Conservation (phyloP, 2,888 invertebrate genomes). For the Melipona beecheii region DNA sequence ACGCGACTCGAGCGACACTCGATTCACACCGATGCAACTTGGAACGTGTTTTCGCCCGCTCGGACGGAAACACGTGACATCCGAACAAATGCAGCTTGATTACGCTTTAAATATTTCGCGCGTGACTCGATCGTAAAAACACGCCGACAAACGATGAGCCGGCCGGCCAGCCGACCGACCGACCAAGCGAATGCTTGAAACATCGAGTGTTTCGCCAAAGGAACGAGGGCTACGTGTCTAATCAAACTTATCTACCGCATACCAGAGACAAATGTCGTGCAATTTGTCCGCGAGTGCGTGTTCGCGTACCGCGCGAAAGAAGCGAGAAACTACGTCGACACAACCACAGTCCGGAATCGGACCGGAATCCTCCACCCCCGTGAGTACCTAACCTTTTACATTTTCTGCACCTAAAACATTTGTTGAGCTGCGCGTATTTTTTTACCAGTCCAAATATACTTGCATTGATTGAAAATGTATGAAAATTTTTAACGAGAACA, state of each 20-base stretch:
- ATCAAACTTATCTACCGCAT: neutral
- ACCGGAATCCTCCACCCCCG: constrained; percentile 3
- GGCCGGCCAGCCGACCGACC: too few relatives aligned
- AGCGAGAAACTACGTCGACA: neutral
- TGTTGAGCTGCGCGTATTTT: too few relatives aligned
- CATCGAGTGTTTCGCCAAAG: neutral
- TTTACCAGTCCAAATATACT: too few relatives aligned
- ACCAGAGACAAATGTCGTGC: neutral
- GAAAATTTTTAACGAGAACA: too few relatives aligned
- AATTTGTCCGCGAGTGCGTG: neutral
- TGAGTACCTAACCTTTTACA: too few relatives aligned
- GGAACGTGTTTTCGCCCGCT: neutral
- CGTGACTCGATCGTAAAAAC: neutral
- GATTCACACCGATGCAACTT: neutral
- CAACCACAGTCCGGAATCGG: neutral
- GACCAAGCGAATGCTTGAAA: neutral
- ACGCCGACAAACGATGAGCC: neutral
- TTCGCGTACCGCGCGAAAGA: neutral
- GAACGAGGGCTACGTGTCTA: neutral
- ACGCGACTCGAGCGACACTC: neutral
- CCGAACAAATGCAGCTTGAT: constrained; percentile 10
- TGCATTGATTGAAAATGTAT: too few relatives aligned
- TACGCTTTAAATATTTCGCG: neutral
- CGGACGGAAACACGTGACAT: neutral
- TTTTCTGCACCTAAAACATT: too few relatives aligned